A percentile compares a stretch with the other conserved stretches of the same genome.
These are phyloP conservation scores for Mungos mungo DNA, from an alignment of 2,113 vertebrate genomes.

Conservation along the genomic window DNA sequence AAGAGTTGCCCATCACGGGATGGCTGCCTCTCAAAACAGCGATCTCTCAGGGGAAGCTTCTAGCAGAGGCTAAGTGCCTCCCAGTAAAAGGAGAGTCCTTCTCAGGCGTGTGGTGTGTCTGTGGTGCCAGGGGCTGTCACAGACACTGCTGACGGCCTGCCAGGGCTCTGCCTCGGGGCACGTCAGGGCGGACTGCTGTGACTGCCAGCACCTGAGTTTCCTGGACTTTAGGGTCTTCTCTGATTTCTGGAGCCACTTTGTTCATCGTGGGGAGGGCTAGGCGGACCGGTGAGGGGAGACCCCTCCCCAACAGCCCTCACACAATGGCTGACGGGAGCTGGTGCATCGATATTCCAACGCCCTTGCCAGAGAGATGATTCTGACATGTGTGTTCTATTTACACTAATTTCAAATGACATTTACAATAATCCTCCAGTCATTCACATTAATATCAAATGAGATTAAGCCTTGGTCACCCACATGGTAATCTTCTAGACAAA, in stretches of 20 bases:
- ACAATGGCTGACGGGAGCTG: background rate
- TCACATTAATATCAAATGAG: background rate
- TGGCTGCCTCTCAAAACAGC: background rate
- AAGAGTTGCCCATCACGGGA: background rate
- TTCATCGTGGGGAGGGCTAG: background rate
- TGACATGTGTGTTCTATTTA: background rate
- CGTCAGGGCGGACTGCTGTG: background rate
- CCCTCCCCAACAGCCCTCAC: background rate
- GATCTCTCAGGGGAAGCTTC: background rate
- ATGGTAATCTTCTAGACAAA: background rate
- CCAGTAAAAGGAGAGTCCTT: background rate
- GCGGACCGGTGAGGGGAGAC: rapidly evolving
- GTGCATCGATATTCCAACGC: background rate
- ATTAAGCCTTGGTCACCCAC: background rate
- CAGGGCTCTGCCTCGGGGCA: background rate
- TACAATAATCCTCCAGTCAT: background rate
- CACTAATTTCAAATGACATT: background rate
- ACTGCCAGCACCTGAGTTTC: background rate
- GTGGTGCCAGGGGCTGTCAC: too few relatives aligned
- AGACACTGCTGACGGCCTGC: background rate
- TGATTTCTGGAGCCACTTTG: background rate
- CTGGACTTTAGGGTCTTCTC: background rate
- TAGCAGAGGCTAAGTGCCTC: background rate
- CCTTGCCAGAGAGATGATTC: background rate
- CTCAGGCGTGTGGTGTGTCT: background rate